phyloP scores from a whole-genome alignment of 1,140 invertebrate genomes.

The Magallana ariakensis region DNA sequence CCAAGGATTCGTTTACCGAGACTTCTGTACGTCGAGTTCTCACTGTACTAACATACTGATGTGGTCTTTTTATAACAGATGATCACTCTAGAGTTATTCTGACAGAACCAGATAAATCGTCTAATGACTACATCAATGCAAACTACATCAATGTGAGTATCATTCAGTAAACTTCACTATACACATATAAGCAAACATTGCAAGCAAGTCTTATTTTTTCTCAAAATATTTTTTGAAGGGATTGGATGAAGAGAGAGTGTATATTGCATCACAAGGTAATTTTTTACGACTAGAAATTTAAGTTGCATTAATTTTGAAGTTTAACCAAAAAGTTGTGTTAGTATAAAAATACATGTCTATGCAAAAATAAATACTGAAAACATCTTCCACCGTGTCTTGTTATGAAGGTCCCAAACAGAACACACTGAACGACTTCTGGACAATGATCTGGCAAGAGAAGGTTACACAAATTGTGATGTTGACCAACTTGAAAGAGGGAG shows the following conservation, averaged over 20 bases:
- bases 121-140: not conserved
- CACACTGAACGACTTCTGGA: not conserved
- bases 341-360: not conserved
- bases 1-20: not conserved
- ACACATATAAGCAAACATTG: not conserved
- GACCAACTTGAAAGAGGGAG: not conserved
- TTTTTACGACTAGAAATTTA: not conserved
- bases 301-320: not conserved
- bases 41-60: not conserved
- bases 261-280: constrained; percentile 22
- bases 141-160: constrained; percentile 3
- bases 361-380: not conserved
- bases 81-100: not conserved
- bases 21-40: not conserved
- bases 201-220: not conserved
- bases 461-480: not conserved
- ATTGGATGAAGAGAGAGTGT: not conserved
- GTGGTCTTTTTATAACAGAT: not conserved
- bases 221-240: not conserved
- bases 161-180: not conserved
- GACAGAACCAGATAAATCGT: not conserved
- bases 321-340: too few relatives aligned
- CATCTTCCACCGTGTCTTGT: not conserved
- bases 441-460: constrained; percentile 20
- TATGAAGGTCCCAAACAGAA: not conserved